Evolutionary conservation across 64 coral and sea anemone species (phyloP).

Genomic region (Stichodactyla mertensii): DNA sequence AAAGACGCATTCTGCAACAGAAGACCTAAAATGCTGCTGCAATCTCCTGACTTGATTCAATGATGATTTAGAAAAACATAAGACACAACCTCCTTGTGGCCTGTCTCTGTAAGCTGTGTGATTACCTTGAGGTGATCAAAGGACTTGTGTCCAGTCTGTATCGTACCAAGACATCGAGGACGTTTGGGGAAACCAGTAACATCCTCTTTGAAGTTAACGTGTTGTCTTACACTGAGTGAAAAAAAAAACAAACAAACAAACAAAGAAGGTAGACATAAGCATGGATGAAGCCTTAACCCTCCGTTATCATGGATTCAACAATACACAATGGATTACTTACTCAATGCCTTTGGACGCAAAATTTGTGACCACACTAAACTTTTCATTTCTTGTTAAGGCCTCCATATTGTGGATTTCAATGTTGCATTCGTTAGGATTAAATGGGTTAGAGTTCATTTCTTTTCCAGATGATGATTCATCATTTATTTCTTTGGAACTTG

Average conservation of each 20-base stretch:
- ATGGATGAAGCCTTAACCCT: no score
- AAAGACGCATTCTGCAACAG: no score
- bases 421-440: neutral
- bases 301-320: neutral
- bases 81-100: no score
- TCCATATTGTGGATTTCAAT: neutral
- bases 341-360: conserved; percentile 44
- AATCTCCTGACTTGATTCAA: no score
- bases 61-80: no score
- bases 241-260: neutral
- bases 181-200: conserved; percentile 6
- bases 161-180: conserved; percentile 45
- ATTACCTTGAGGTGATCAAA: conserved; percentile 15
- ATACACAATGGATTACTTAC: conserved; percentile 17
- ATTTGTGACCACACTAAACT: conserved; percentile 37
- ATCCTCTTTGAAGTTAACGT: conserved; percentile 42
- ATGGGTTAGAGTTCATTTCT: neutral
- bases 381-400: conserved; percentile 13
- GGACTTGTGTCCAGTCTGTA: conserved; percentile 9
- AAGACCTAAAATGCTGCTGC: no score
- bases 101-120: no score
- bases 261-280: no score
- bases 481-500: neutral
- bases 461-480: neutral
- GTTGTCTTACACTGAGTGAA: conserved; percentile 5